Percentiles rank a stretch among this genome's conserved stretches.
Evolutionary conservation across 1,140 invertebrate genomes (phyloP).

Genomic region (Caenorhabditis inopinata): DNA sequence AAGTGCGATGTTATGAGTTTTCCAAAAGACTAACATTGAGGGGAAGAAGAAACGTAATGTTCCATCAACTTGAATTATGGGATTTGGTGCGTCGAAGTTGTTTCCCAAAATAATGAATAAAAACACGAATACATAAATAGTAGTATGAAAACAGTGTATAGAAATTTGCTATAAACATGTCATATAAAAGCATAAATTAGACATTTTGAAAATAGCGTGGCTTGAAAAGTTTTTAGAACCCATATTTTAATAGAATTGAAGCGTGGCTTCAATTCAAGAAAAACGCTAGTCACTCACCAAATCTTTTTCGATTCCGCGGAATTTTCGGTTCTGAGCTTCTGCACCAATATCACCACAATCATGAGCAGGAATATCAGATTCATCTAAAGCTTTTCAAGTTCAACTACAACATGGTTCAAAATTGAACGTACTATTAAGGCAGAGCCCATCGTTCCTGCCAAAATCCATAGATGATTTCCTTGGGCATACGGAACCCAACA

Average conservation of each 20-base stretch:
- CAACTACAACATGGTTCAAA: neutral
- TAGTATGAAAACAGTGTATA: too few species aligned
- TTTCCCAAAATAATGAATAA: too few species aligned
- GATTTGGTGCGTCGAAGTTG: too few species aligned
- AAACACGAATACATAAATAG: too few species aligned
- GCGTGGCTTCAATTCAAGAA: too few species aligned
- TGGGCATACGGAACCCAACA: constrained; percentile 66
- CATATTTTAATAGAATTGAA: too few species aligned
- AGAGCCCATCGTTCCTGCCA: constrained; percentile 64
- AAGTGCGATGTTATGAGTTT: constrained; percentile 28
- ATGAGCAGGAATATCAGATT: constrained; percentile 60
- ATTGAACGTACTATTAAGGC: constrained; percentile 54
- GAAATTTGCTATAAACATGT: too few species aligned
- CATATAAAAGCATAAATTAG: too few species aligned
- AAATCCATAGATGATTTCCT: constrained; percentile 64
- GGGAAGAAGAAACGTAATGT: neutral
- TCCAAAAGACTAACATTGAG: neutral
- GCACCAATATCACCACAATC: constrained; percentile 63
- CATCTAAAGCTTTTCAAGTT: constrained; percentile 49
- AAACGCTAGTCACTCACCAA: constrained; percentile 49
- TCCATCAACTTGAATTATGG: neutral
- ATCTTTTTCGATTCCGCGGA: constrained; percentile 65
- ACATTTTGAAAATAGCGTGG: neutral
- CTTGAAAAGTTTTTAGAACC: too few species aligned
- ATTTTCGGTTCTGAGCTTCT: constrained; percentile 62